A percentile compares a stretch with the other conserved stretches of the same genome.
These are phyloP conservation scores for Limenitis camilla DNA, from an alignment of 2,888 invertebrate genomes.

Conservation along the genomic window DNA sequence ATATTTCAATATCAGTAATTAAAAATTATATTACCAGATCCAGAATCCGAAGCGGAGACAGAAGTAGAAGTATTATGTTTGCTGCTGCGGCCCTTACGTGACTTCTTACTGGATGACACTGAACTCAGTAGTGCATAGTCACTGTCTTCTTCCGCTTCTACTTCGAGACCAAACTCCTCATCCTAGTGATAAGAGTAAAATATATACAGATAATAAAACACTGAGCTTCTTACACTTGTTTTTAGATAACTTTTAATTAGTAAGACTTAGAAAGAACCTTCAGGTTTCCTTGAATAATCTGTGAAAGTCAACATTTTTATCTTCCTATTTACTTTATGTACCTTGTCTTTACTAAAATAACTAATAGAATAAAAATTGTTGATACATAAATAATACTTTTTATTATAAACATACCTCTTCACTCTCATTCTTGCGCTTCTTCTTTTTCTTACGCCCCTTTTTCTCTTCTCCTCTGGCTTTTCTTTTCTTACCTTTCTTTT, in stretches of 20 bases:
- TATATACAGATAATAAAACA: too few species aligned
- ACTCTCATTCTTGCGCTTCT: constrained; percentile 94
- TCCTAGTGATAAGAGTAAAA: constrained; percentile 73
- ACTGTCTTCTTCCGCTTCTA: constrained; percentile 80
- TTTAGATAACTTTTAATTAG: too few species aligned
- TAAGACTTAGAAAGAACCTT: too few species aligned
- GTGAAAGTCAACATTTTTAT: too few species aligned
- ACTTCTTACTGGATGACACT: constrained; percentile 78
- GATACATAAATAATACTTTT: not conserved
- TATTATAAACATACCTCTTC: constrained; percentile 74
- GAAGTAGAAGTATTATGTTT: constrained; percentile 67
- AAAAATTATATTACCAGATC: constrained; percentile 41
- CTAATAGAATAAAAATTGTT: too few species aligned
- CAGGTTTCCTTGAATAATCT: too few species aligned
- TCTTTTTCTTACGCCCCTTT: constrained; percentile 95
- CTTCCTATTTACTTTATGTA: too few species aligned
- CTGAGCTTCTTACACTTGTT: too few species aligned
- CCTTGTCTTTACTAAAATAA: too few species aligned
- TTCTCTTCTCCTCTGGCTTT: constrained; percentile 92
- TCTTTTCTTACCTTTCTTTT: constrained; percentile 95
- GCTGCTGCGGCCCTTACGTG: constrained; percentile 72
- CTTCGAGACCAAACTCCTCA: constrained; percentile 79
- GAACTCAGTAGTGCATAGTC: constrained; percentile 79
- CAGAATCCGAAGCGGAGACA: constrained; percentile 56
- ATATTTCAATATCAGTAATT: constrained; percentile 58